These are phyloP conservation scores for Acronicta psi DNA, from an alignment of 2,888 invertebrate genomes.

Conservation along the genomic window DNA sequence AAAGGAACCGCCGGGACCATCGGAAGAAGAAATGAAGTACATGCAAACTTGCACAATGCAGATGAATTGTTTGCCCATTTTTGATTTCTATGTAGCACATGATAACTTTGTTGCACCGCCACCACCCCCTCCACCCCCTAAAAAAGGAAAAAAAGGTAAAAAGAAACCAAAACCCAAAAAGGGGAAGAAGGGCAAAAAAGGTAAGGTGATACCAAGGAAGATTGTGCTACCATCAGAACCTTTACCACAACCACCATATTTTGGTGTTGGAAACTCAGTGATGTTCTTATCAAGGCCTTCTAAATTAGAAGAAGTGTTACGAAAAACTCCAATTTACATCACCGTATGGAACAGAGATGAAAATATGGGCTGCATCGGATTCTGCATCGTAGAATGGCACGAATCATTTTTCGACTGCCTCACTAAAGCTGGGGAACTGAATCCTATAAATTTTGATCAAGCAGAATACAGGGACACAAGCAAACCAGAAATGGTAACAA, in stretches of 20 bases:
- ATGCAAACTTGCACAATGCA: conserved; percentile 84
- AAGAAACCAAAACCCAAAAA: conserved; percentile 59
- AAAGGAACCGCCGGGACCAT: conserved; percentile 78
- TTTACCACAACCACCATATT: conserved; percentile 82
- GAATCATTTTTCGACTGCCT: conserved; percentile 78
- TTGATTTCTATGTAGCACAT: conserved; percentile 84
- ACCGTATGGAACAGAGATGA: conserved; percentile 85
- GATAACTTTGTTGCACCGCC: conserved; percentile 84
- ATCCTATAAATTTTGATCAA: conserved; percentile 80
- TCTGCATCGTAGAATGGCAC: conserved; percentile 79
- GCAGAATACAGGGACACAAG: conserved; percentile 78
- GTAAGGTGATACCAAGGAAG: conserved; percentile 65
- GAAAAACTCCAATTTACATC: conserved; percentile 79
- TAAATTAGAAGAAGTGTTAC: conserved; percentile 76
- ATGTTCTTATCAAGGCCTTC: conserved; percentile 83
- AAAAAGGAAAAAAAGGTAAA: conserved; percentile 67
- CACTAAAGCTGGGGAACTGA: conserved; percentile 72
- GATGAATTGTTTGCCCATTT: conserved; percentile 81
- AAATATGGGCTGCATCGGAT: conserved; percentile 79
- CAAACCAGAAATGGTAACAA: conserved; percentile 78
- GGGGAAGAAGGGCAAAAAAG: conserved; percentile 71
- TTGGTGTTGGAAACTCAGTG: conserved; percentile 82
- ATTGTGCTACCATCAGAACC: conserved; percentile 81
- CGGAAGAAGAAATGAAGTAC: conserved; percentile 85
- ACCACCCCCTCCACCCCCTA: conserved; percentile 75